Evolutionary conservation across 2,888 invertebrate genomes (phyloP).

Genomic region (Vesta saturnalis): DNA sequence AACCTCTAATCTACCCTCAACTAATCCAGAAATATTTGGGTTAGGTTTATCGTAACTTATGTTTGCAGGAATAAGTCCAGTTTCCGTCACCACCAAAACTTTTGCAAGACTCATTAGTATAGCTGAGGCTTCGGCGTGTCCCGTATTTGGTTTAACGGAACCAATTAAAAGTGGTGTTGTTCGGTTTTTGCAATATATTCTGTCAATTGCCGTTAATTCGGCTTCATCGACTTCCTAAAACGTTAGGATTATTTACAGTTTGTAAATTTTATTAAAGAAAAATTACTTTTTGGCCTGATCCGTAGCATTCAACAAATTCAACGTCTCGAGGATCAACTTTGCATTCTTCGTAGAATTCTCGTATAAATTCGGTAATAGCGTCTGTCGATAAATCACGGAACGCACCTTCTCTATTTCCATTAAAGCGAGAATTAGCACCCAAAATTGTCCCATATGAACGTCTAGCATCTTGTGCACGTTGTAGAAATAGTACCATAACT

Average conservation of each 20-base stretch:
- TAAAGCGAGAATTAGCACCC: conserved; percentile 67
- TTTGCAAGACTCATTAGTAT: conserved; percentile 91
- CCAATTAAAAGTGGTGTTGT: conserved; percentile 85
- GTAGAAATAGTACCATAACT: conserved; percentile 76
- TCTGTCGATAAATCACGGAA: conserved; percentile 55
- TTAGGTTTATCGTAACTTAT: conserved; percentile 91
- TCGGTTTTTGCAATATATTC: conserved; percentile 86
- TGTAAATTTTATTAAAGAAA: neutral
- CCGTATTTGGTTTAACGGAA: conserved; percentile 97
- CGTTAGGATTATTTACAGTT: neutral
- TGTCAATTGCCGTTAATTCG: conserved; percentile 92
- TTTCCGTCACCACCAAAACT: conserved; percentile 91
- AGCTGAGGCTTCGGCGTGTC: conserved; percentile 93
- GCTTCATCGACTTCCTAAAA: conserved; percentile 64
- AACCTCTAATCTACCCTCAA: conserved; percentile 80
- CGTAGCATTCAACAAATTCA: conserved; percentile 59
- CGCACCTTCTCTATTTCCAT: conserved; percentile 64
- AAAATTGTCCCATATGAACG: conserved; percentile 67
- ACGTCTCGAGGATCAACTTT: conserved; percentile 59
- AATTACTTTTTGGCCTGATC: conserved; percentile 65
- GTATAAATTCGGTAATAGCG: conserved; percentile 62
- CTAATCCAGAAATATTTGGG: conserved; percentile 85
- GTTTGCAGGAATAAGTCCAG: conserved; percentile 87
- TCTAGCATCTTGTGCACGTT: conserved; percentile 69
- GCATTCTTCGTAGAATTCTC: conserved; percentile 67